Evolutionary conservation across 2,797 vertebrate genomes (phyloP), one percentile per base, ranked within the genome.

Genomic region (Meriones psammophilus): DNA sequence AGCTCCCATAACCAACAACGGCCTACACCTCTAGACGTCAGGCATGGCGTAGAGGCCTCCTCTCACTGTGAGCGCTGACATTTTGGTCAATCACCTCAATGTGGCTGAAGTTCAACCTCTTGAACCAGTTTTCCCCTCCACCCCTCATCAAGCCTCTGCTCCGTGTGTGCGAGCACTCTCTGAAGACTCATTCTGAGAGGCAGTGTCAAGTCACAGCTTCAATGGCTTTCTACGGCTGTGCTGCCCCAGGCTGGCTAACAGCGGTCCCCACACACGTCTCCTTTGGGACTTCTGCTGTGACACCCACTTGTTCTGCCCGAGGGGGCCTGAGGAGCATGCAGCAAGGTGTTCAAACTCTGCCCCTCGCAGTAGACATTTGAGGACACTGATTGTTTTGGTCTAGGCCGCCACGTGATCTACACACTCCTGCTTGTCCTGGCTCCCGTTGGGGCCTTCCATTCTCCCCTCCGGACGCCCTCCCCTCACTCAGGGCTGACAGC

Each of bases 161-260:
- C 64, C 33, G 22, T n/a, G 66, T 15, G 46, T 68, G 62, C 30
- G 18, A 39, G 56, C 33, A 36, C 88, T 91, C 74, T 92, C 78
- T 46, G 69, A 68, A 92, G 74, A 89, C 7, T 10, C n/a, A 58
- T 87, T 42, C 95, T 66, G 91, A 96, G 91, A 95, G 64, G 50
- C 22, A 13, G 68, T 83, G 17, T 77, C 68, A 90, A 95, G 78
- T 80, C 39, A 58, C 89, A 85, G 62, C 79, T 88, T 91, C 54
- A 42, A 91, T 80, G 62, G 94, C 24, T 46, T 76, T 28, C 42
- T 76, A 28, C 24, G 46, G 76, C 84, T 5, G 7, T 64, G 39
- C 46, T 58, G 94, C 46, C 92, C 39, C 79, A 56, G 39, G 0
- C 58, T 74, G 88, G 69, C 42, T 56, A 74, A 81, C 30, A 54